Conservation (phyloP, 2,888 invertebrate genomes). For the Synanthedon andrenaeformis region DNA sequence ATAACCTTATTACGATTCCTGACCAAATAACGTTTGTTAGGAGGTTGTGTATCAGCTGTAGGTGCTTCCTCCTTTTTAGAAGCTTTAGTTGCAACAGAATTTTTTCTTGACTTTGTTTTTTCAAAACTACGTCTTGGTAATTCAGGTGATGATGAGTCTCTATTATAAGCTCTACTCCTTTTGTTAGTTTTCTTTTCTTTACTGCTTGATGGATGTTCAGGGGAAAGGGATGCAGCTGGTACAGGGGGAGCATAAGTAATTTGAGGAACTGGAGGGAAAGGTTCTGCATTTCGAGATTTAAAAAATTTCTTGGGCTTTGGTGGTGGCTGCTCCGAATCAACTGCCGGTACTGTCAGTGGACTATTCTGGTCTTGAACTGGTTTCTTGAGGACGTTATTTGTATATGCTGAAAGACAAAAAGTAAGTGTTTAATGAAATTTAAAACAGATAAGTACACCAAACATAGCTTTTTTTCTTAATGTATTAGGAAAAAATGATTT, state of each 20-base stretch:
- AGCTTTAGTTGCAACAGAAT: constrained; percentile 51
- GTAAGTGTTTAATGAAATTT: background rate
- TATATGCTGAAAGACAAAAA: constrained; percentile 47
- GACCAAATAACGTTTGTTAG: constrained; percentile 62
- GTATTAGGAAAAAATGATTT: too few relatives aligned
- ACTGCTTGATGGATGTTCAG: constrained; percentile 51
- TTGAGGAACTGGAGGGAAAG: constrained; percentile 66
- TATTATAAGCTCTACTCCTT: constrained; percentile 44
- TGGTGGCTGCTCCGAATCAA: constrained; percentile 64
- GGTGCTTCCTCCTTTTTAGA: constrained; percentile 53
- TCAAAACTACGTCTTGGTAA: constrained; percentile 56
- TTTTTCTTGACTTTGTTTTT: constrained; percentile 50
- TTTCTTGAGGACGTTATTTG: constrained; percentile 50
- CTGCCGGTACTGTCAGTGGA: constrained; percentile 64
- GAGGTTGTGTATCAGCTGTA: constrained; percentile 52
- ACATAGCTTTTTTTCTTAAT: background rate
- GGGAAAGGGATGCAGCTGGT: constrained; percentile 53
- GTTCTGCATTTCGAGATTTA: constrained; percentile 83
- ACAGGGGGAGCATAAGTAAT: constrained; percentile 64
- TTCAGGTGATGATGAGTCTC: constrained; percentile 63
- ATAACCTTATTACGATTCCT: constrained; percentile 72
- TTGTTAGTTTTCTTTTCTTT: constrained; percentile 53
- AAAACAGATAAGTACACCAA: background rate
- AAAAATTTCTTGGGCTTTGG: constrained; percentile 91
- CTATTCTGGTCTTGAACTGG: constrained; percentile 67